Percentiles rank a stretch among this genome's conserved stretches.
These are phyloP conservation scores for Melangyna quadrimaculata DNA, from an alignment of 2,888 invertebrate species.

Conservation along the genomic window DNA sequence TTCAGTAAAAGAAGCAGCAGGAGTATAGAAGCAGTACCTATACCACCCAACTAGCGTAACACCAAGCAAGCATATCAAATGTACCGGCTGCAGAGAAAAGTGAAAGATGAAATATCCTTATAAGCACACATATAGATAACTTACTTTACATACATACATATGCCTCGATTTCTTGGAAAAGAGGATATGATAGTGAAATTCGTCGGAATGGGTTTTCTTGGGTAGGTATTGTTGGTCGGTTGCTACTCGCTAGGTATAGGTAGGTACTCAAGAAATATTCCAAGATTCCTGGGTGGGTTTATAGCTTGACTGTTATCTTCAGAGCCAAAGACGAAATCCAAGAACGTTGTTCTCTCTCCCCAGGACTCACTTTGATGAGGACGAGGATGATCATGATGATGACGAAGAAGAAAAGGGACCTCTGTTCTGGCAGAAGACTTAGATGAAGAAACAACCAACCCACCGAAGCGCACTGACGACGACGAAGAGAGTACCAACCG, in stretches of 20 bases:
- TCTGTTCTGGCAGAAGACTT: conserved; percentile 13
- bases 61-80: conserved; percentile 70
- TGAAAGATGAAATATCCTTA: conserved; percentile 63
- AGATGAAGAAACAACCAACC: conserved; percentile 22
- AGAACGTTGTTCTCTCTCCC: conserved; percentile 48
- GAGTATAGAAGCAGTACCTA: conserved; percentile 2
- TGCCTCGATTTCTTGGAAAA: conserved; percentile 8
- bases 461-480: conserved; percentile 41
- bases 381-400: not conserved
- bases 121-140: conserved; percentile 16
- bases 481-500: conserved; percentile 41
- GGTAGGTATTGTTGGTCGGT: not conserved
- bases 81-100: conserved; percentile 63
- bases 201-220: conserved; percentile 30
- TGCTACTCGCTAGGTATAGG: not conserved
- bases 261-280: conserved; percentile 54
- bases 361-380: not conserved
- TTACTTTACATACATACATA: not conserved
- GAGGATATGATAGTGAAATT: conserved; percentile 48
- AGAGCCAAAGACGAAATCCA: conserved; percentile 60
- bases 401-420: conserved; percentile 3
- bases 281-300: conserved; percentile 61
- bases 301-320: conserved; percentile 33
- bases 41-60: no score
- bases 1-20: conserved; percentile 13